Percentiles rank a stretch among this genome's conserved stretches.
These are phyloP conservation scores for Rachycentron canadum DNA, from an alignment of 2,797 vertebrate species.

Conservation along the genomic window DNA sequence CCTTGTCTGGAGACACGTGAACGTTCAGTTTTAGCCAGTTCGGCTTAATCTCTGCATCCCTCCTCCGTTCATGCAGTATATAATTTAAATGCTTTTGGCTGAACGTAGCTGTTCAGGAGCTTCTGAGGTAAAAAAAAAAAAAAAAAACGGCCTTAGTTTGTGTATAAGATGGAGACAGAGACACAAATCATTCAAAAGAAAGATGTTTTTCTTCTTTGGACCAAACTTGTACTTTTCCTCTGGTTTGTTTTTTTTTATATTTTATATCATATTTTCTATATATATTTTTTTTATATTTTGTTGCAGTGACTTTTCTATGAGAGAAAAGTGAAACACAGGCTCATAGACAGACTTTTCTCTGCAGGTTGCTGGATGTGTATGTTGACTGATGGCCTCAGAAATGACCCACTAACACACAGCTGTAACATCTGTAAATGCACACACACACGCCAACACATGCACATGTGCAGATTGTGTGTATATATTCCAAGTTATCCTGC, in stretches of 20 bases:
- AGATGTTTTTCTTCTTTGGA: conserved; percentile 35
- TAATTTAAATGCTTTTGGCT: conserved; percentile 75
- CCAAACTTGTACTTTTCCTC: conserved; percentile 1
- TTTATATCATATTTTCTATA: too few species aligned
- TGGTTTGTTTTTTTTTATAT: not conserved
- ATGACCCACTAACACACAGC: conserved; percentile 36
- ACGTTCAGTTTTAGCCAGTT: conserved; percentile 21
- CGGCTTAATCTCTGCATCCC: conserved; percentile 23
- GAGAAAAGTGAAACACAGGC: not conserved
- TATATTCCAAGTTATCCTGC: not conserved
- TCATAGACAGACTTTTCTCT: not conserved
- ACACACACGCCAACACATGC: not conserved
- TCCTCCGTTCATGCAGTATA: conserved; percentile 43
- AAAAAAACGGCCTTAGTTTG: conserved; percentile 52
- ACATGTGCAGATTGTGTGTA: not conserved
- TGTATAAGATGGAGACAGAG: conserved; percentile 25
- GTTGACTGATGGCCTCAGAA: conserved; percentile 4
- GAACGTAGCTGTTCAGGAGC: conserved; percentile 40
- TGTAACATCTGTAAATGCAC: not conserved
- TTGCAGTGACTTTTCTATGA: too few species aligned
- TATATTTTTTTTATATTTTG: too few species aligned
- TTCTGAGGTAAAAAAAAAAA: conserved; percentile 64
- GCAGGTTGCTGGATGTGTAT: conserved; percentile 6
- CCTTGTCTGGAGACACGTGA: conserved; percentile 56
- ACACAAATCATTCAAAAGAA: conserved; percentile 25